These are phyloP conservation scores for Aldabrachelys gigantea DNA, from an alignment of 2,113 vertebrate species.

Conservation along the genomic window DNA sequence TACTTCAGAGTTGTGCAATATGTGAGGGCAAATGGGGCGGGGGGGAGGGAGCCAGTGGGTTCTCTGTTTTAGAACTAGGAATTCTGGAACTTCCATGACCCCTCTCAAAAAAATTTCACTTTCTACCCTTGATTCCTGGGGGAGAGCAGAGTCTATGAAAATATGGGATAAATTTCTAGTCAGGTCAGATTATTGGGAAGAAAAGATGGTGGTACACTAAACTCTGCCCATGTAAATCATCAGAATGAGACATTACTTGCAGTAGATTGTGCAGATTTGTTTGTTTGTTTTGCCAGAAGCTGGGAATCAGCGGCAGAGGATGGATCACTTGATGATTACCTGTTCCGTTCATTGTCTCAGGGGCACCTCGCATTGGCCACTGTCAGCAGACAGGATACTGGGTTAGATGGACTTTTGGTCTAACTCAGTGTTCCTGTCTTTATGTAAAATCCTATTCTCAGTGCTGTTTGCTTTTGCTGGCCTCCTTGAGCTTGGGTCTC, in stretches of 20 bases:
- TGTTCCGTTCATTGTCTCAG: no score
- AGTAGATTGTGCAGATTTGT: no score
- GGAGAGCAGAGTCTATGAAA: background rate
- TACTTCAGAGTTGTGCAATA: background rate
- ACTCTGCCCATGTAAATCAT: background rate
- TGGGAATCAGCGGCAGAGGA: no score
- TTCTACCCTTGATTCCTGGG: background rate
- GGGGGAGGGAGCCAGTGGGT: background rate
- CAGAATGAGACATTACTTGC: background rate
- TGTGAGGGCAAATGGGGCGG: background rate
- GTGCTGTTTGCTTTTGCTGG: background rate
- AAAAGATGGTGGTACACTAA: background rate
- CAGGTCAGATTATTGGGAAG: background rate
- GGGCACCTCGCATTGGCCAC: no score
- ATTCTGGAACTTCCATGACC: background rate
- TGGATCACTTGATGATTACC: no score
- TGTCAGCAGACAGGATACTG: no score
- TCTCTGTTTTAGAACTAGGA: background rate
- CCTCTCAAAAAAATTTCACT: background rate
- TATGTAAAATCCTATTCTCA: no score
- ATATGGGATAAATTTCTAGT: background rate
- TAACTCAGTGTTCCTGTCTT: no score
- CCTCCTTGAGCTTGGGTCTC: background rate
- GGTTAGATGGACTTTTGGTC: no score
- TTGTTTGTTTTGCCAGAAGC: no score